These are phyloP conservation scores for Trachymyrmex cornetzi DNA, from an alignment of 1,140 invertebrate species.

Conservation along the genomic window DNA sequence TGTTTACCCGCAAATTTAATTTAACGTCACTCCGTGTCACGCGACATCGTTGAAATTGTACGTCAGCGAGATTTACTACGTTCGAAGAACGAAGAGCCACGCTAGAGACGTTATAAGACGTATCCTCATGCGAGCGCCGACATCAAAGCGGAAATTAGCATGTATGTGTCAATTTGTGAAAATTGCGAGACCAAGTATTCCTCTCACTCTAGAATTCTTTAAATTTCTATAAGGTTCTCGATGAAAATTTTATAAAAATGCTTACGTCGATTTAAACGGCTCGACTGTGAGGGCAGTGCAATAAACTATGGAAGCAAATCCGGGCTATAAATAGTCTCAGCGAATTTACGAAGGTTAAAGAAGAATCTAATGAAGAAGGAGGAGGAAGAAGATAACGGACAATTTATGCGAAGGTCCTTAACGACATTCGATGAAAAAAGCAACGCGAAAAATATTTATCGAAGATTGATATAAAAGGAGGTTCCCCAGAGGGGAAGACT, in stretches of 20 bases:
- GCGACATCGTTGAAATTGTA: slow-evolving; percentile 72
- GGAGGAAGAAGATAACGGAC: slow-evolving; percentile 14
- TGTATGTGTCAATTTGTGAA: slow-evolving; percentile 19
- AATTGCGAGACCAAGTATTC: neutral
- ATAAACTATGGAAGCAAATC: slow-evolving; percentile 10
- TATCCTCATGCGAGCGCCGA: neutral
- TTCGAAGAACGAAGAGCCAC: slow-evolving; percentile 30
- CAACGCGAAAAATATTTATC: neutral
- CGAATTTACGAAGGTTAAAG: slow-evolving; percentile 29
- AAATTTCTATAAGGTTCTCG: neutral
- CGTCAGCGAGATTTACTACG: slow-evolving; percentile 69
- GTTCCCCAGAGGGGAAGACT: neutral
- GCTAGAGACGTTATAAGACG: neutral
- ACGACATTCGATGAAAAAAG: neutral
- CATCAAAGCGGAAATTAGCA: slow-evolving; percentile 19
- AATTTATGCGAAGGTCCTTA: slow-evolving; percentile 9
- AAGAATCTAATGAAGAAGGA: slow-evolving; percentile 11
- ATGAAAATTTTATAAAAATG: neutral
- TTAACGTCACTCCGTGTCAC: slow-evolving; percentile 71
- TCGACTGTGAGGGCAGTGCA: neutral
- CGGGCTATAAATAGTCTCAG: neutral
- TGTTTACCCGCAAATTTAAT: slow-evolving; percentile 71
- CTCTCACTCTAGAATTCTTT: neutral
- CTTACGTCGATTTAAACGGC: neutral
- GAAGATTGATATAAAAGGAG: slow-evolving; percentile 46